Percentiles rank a stretch among this genome's conserved stretches.
These are phyloP conservation scores for Prietella phreatophila DNA, from an alignment of 2,113 vertebrate species.

Conservation along the genomic window DNA sequence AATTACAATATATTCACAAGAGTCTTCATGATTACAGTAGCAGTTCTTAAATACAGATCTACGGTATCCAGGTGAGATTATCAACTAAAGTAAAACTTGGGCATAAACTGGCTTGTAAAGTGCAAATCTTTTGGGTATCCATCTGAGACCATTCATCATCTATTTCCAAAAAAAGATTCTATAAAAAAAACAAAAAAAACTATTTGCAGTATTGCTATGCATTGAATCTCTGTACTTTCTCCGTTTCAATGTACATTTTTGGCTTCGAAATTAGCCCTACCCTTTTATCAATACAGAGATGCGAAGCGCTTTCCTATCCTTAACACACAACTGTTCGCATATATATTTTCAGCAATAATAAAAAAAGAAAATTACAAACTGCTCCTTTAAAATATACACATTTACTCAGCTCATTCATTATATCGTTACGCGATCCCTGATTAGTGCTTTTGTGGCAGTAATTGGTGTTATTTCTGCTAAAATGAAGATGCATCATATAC, in stretches of 20 bases:
- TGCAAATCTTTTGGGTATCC: background rate
- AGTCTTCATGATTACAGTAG: background rate
- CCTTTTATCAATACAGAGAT: background rate
- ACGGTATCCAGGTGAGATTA: background rate
- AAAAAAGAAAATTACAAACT: background rate
- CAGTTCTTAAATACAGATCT: background rate
- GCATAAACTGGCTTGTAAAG: background rate
- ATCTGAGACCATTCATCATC: background rate
- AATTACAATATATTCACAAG: background rate
- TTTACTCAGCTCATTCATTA: background rate
- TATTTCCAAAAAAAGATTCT: background rate
- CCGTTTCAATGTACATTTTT: background rate
- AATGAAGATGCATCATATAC: background rate
- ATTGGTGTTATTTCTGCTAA: constrained; percentile 19
- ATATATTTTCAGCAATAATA: background rate
- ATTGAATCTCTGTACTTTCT: background rate
- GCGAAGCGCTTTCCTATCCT: no score
- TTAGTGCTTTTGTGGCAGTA: background rate
- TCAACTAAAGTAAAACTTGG: background rate
- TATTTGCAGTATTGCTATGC: background rate
- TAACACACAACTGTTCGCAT: no score
- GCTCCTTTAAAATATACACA: background rate
- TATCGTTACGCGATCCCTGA: background rate
- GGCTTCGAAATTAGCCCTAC: background rate
- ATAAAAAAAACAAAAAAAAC: background rate